Conservation (phyloP, 1,140 invertebrate species). For the Nephila pilipes region DNA sequence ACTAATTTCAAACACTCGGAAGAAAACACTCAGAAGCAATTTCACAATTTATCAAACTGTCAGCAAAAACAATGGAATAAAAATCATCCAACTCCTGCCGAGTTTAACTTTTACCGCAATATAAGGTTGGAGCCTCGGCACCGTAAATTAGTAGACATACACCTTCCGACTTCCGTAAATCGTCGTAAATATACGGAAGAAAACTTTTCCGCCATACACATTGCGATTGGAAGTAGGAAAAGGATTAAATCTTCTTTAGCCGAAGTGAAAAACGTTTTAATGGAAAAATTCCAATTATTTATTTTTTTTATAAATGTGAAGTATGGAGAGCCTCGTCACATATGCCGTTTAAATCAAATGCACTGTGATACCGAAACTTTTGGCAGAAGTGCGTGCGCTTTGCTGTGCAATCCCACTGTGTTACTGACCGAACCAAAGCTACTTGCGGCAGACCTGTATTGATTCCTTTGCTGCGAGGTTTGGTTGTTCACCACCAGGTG, state of each 20-base stretch:
- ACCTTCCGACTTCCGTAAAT: not conserved
- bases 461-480: slow-evolving; percentile 47
- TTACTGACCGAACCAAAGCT: slow-evolving; percentile 56
- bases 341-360: slow-evolving; percentile 57
- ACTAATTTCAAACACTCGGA: not conserved
- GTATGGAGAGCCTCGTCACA: not conserved
- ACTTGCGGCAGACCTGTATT: slow-evolving; percentile 71
- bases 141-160: not conserved
- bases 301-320: not conserved
- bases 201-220: slow-evolving; percentile 19
- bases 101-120: not conserved
- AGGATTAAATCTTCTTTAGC: not conserved
- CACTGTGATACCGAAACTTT: slow-evolving; percentile 49
- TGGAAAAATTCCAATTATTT: slow-evolving; percentile 1
- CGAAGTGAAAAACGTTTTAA: not conserved
- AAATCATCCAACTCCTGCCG: not conserved
- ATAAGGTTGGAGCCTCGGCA: not conserved
- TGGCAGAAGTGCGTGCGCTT: slow-evolving; percentile 5
- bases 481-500: slow-evolving; percentile 20
- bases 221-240: not conserved
- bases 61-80: not conserved
- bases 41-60: not conserved
- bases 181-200: slow-evolving; percentile 1
- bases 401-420: slow-evolving; percentile 66
- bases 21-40: not conserved